Evolutionary conservation across 2,113 vertebrate species (phyloP).

Genomic region (Brienomyrus brachyistius): DNA sequence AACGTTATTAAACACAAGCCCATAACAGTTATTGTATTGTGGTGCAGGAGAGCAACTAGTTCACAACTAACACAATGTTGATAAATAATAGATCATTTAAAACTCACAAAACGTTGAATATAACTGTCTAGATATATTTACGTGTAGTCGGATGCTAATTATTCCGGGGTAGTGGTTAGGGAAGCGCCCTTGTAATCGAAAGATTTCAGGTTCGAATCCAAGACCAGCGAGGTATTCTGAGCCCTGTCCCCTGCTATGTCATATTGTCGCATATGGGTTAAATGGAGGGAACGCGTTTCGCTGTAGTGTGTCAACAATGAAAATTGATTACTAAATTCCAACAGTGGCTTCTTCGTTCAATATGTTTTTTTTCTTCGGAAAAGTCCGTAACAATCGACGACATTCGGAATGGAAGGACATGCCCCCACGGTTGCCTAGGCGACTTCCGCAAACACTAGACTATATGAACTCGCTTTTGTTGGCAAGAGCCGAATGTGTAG

Average conservation of each 20-base stretch:
- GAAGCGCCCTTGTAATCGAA: too few species aligned
- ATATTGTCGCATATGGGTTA: too few species aligned
- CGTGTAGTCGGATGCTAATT: neutral
- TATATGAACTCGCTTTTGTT: neutral
- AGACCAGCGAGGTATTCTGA: too few species aligned
- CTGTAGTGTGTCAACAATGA: too few species aligned
- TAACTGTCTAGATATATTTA: neutral
- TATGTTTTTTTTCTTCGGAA: neutral
- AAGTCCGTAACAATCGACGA: neutral
- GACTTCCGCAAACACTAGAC: neutral
- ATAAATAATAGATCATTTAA: neutral
- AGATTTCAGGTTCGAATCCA: too few species aligned
- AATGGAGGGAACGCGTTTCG: too few species aligned
- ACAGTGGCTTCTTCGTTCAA: neutral
- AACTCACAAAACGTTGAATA: neutral
- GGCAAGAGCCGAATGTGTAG: neutral
- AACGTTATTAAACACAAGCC: neutral
- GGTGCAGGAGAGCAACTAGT: neutral
- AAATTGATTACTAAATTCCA: neutral
- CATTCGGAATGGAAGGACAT: neutral
- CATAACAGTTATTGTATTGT: neutral
- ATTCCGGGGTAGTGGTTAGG: too few species aligned
- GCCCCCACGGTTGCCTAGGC: neutral
- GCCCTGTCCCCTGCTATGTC: too few species aligned
- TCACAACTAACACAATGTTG: neutral